Evolutionary conservation across 1,140 invertebrate species (phyloP).

Genomic region (Lordiphosa collinella): DNA sequence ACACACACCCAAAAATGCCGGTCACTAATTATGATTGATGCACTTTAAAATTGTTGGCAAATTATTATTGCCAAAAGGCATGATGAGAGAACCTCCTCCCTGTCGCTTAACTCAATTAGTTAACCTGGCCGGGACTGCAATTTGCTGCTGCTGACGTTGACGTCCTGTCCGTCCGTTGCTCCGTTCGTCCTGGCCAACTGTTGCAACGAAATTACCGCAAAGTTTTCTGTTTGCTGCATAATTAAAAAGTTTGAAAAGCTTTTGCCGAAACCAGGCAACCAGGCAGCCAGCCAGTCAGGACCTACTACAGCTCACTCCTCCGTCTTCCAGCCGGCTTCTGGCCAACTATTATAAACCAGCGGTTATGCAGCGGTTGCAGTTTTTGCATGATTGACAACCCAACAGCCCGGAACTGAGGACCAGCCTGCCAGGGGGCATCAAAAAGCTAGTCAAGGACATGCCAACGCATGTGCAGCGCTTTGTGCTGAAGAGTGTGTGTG

Average conservation of each 20-base stretch:
- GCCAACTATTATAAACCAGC: conserved; percentile 72
- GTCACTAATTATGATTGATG: conserved; percentile 73
- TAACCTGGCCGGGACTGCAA: conserved; percentile 47
- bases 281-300: conserved; percentile 17
- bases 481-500: neutral
- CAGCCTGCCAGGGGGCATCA: conserved; percentile 1
- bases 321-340: conserved; percentile 19
- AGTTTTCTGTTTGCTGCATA: conserved; percentile 77
- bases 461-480: conserved; percentile 42
- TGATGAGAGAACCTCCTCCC: conserved; percentile 10
- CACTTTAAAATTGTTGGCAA: conserved; percentile 75
- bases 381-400: conserved; percentile 75
- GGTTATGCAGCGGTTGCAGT: conserved; percentile 71
- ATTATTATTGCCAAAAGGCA: conserved; percentile 68
- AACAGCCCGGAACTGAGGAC: conserved; percentile 48
- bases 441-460: conserved; percentile 65
- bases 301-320: neutral
- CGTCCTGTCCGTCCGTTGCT: conserved; percentile 27
- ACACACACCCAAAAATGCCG: conserved; percentile 39
- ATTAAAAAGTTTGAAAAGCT: conserved; percentile 78
- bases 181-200: conserved; percentile 58
- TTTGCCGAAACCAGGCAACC: conserved; percentile 72
- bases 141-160: conserved; percentile 55
- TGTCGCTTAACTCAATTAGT: conserved; percentile 68
- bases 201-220: conserved; percentile 76